Evolutionary conservation across 2,113 vertebrate genomes (phyloP).

Genomic region (Lampris megalopsis): DNA sequence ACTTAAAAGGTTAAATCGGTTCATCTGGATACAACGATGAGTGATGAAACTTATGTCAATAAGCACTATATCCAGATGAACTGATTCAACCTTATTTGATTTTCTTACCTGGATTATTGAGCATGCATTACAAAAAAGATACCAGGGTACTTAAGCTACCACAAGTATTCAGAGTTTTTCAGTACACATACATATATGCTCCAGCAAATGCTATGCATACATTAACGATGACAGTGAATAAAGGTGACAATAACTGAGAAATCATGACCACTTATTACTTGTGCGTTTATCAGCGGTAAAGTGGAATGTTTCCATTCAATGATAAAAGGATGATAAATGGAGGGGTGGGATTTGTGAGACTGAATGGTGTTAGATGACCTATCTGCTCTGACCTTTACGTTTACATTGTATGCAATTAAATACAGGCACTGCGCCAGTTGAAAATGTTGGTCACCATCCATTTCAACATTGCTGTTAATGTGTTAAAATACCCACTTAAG

Average conservation of each 20-base stretch:
- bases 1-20: too few species aligned
- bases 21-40: too few species aligned
- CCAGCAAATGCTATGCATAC: constrained; percentile 25
- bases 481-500: too few species aligned
- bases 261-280: constrained; percentile 38
- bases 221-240: constrained; percentile 8
- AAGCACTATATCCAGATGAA: too few species aligned
- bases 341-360: constrained; percentile 21
- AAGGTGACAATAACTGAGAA: constrained; percentile 17
- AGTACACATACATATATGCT: neutral
- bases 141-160: neutral
- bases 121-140: neutral
- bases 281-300: constrained; percentile 69
- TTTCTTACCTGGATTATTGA: neutral
- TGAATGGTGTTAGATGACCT: constrained; percentile 8
- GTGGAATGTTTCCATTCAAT: constrained; percentile 71
- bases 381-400: constrained; percentile 32
- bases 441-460: constrained; percentile 43
- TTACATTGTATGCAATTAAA: constrained; percentile 23
- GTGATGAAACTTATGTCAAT: too few species aligned
- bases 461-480: constrained; percentile 8
- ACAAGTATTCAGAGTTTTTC: constrained; percentile 7
- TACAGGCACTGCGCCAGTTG: neutral
- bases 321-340: neutral
- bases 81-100: too few species aligned